A percentile compares a stretch with the other conserved stretches of the same genome.
These are phyloP conservation scores for Himalopsyche anomala DNA, from an alignment of 2,888 invertebrate species.

Conservation along the genomic window DNA sequence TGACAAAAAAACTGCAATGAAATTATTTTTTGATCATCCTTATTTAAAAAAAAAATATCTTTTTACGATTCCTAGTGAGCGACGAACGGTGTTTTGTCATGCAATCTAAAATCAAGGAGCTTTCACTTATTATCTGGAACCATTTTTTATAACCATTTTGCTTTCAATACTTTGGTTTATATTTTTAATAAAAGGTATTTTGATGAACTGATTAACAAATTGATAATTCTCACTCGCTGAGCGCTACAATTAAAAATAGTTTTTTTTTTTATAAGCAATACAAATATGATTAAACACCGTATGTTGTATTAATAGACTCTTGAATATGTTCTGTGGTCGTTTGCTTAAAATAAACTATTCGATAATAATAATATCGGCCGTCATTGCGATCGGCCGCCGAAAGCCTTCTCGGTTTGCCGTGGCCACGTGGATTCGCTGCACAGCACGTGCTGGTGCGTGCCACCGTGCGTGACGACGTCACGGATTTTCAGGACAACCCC, in stretches of 20 bases:
- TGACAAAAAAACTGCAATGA: no score
- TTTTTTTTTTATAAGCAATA: no score
- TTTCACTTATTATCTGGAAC: neutral
- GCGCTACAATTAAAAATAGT: no score
- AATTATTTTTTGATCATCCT: no score
- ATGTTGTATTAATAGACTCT: neutral
- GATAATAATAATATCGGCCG: conserved; percentile 20
- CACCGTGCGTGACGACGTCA: conserved; percentile 55
- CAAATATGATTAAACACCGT: no score
- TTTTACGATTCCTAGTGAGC: neutral
- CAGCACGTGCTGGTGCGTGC: conserved; percentile 62
- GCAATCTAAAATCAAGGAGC: neutral
- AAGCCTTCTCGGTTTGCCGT: neutral
- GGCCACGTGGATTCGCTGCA: conserved; percentile 27
- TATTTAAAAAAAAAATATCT: neutral
- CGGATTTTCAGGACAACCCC: conserved; percentile 32
- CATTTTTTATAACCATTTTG: no score
- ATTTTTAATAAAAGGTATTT: no score
- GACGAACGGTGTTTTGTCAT: neutral
- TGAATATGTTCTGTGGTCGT: neutral
- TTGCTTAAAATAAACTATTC: neutral
- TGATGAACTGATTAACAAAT: no score
- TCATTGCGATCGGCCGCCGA: conserved; percentile 28
- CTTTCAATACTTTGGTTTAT: no score
- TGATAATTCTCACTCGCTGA: no score